Base-by-base conservation (phyloP, 2,797 vertebrate genomes). In the Lerista edwardsae region DNA sequence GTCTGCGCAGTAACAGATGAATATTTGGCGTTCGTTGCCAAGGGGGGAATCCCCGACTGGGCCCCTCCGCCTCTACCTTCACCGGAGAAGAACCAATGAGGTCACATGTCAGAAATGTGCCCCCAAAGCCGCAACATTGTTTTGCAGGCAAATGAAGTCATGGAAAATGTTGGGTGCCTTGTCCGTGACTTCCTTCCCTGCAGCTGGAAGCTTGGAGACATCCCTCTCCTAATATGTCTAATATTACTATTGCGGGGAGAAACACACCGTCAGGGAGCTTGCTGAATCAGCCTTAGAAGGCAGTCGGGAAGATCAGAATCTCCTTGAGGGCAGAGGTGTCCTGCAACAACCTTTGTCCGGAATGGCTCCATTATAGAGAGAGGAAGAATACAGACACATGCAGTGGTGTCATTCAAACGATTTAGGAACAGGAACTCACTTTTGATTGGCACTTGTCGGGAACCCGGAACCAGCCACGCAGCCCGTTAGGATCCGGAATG, bases 91-190 rank as follows among this genome's bases (percentile, higher is more conserved):
- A 79, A 91, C 80, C 41, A 36, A 68, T 3, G 1, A 84, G 81
- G 87, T 92, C 86, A 90, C 1, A 0, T 86, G 3, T 73, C 25
- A 80, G 78, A 75, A 89, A 91, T 88, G 77, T 44, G 64, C 68
- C 75, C 29, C 83, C 86, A 85, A 83, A 86, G 80, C 86, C 71
- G 89, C 90, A 87, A 86, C 55, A 82, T 89, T 55, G 9, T 67
- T 44, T 84, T 78, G 19, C 34, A 84, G 86, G 88, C n/a, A 68
- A 83, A 36, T 68, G 61, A 47, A 89, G 87, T 85, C 75, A 62
- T 82, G 62, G 75, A 83, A 85, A 91, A 81, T 65, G 79, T 88
- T 3, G 47, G 11, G 41, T 1, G 31, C 23, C 41, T 36, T 34
- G 81, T 64, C 25, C 3, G 34, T 0, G 2, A 39, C 59, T 79